Base-by-base conservation (phyloP, 2,888 invertebrate genomes). In the Electrophaes corylata region DNA sequence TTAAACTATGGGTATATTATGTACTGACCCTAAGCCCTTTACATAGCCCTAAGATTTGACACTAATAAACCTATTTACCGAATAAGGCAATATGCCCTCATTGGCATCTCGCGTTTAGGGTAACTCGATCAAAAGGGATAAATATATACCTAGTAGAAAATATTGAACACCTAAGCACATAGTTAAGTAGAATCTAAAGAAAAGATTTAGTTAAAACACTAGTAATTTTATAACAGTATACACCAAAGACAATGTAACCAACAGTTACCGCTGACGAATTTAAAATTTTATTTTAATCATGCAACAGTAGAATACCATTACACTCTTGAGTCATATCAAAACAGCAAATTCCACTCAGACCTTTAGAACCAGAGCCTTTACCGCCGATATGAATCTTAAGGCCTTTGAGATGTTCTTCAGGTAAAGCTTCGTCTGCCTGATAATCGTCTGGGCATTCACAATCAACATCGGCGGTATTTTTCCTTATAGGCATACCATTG, bases 351-450 rank as follows among this genome's bases (percentile, higher is more conserved):
- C 77, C 78, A 41, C 62, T 59, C 4, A 79, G 65, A 14, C 78
- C 78, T 59, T 70, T 73, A 0, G 81, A 75, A 2, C 61, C 68
- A 3, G 78, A 72, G 2, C 81, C 81, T 65, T 82, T 82, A 0
- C 71, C 80, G 6, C 66, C 72, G n/a, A 83, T 67, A 43, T 68
- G 68, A 29, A 83, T 48, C 55, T 78, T 80, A 3, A 79, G 62
- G 3, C 78, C 78, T 59, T 49, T 64, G n/a, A 64, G 31, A 11
- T 46, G 53, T 14, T 49, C 47, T 23, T 49, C 35, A 3, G 23
- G 5, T 4, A 26, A 1, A 16, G 44, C 12, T 1, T 12, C 29
- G 4, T 23, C 8, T 4, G 16, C 3, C 37, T 10, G 16, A 14
- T 12, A 8, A 16, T 43, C 29, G 44, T 37, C 19, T 10, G 78